Evolutionary conservation across 2,888 invertebrate genomes (phyloP).

Genomic region (Torymus tubicola): DNA sequence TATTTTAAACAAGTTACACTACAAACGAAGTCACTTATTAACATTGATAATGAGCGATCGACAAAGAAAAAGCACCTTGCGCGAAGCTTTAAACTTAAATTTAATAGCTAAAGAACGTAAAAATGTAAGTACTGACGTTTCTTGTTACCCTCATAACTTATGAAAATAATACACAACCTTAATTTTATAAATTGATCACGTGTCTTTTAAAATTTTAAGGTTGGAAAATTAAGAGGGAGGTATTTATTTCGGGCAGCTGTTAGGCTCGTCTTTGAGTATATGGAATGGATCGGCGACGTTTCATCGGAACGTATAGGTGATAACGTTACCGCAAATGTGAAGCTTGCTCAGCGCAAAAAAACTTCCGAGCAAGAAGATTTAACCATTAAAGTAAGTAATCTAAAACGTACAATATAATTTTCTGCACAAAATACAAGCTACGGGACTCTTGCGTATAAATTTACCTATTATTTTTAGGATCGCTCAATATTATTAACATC

Average conservation of each 20-base stretch:
- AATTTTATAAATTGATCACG: neutral
- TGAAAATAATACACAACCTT: neutral
- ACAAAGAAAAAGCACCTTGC: constrained; percentile 32
- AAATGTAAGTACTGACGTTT: constrained; percentile 25
- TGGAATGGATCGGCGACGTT: constrained; percentile 66
- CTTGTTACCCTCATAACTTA: neutral
- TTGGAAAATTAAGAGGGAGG: constrained; percentile 64
- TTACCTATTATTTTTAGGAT: constrained; percentile 63
- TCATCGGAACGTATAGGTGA: constrained; percentile 56
- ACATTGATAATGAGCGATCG: neutral
- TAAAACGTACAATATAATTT: neutral
- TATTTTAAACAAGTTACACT: constrained; percentile 4
- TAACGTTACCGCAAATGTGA: constrained; percentile 63
- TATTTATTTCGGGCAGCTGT: constrained; percentile 67
- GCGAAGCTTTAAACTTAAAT: constrained; percentile 6
- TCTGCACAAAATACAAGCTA: no score
- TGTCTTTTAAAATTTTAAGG: constrained; percentile 39
- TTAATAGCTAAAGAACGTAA: neutral
- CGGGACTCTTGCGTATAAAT: no score
- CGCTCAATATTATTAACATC: constrained; percentile 66
- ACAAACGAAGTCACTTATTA: neutral
- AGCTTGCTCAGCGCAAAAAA: constrained; percentile 61
- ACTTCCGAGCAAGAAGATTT: constrained; percentile 38
- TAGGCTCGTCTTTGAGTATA: constrained; percentile 67
- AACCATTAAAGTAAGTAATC: constrained; percentile 45